phyloP scores from a whole-genome alignment of 1,140 invertebrate species.

The Bradysia coprophila region DNA sequence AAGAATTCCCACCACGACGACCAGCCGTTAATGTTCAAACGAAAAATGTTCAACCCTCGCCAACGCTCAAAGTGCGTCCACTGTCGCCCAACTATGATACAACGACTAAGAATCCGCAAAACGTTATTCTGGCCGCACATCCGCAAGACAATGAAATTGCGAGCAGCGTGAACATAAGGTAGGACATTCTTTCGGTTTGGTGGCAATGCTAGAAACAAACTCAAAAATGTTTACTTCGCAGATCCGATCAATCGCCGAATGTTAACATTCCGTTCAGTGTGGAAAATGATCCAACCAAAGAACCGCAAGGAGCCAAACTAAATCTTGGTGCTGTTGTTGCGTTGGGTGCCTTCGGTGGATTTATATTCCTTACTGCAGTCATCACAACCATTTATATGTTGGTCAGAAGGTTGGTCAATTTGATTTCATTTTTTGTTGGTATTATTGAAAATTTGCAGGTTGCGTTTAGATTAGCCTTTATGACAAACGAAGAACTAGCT shows the following conservation, averaged over 20 bases:
- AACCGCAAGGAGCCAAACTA: constrained; percentile 49
- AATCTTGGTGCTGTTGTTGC: constrained; percentile 78
- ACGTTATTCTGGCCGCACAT: constrained; percentile 42
- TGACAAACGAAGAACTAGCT: background rate
- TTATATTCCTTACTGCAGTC: constrained; percentile 76
- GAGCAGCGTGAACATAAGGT: constrained; percentile 26
- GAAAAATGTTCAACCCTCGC: constrained; percentile 4
- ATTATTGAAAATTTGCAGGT: too few species aligned
- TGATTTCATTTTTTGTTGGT: constrained; percentile 13
- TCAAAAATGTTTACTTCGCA: background rate
- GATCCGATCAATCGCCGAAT: constrained; percentile 32
- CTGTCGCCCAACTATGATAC: constrained; percentile 7
- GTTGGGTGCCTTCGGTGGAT: constrained; percentile 72
- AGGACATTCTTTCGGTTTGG: too few species aligned
- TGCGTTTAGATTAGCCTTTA: too few species aligned
- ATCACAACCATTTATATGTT: constrained; percentile 78
- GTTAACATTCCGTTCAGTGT: constrained; percentile 47
- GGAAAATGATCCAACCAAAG: constrained; percentile 39
- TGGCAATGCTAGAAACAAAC: too few species aligned
- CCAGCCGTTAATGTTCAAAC: constrained; percentile 17
- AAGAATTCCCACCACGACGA: constrained; percentile 20
- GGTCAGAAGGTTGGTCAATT: constrained; percentile 66
- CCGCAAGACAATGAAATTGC: constrained; percentile 38
- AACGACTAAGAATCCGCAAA: constrained; percentile 18
- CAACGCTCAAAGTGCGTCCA: constrained; percentile 2